Conservation (phyloP, 2,888 invertebrate genomes). For the Ormyrus rosae region DNA sequence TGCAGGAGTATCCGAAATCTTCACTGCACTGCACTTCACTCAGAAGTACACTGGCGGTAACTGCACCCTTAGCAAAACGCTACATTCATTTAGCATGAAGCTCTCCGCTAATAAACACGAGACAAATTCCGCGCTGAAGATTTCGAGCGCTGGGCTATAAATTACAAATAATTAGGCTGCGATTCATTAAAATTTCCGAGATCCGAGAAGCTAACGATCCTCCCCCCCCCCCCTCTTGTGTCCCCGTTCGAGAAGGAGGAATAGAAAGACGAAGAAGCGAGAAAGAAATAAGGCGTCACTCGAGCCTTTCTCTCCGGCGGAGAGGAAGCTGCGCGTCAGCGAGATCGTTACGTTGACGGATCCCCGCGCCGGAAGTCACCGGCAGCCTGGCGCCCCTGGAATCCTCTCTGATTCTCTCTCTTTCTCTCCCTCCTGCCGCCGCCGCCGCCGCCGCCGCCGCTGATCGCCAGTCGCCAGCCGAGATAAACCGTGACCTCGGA, state of each 20-base stretch:
- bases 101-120: conserved; percentile 16
- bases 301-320: conserved; percentile 57
- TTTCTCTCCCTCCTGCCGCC: too few relatives aligned
- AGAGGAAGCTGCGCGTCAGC: conserved; percentile 73
- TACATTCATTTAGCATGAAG: conserved; percentile 36
- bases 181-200: conserved; percentile 69
- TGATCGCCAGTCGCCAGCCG: too few relatives aligned
- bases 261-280: conserved; percentile 53
- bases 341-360: conserved; percentile 75
- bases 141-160: conserved; percentile 61
- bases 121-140: conserved; percentile 30
- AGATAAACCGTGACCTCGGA: too few relatives aligned
- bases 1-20: not conserved
- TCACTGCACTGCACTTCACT: not conserved
- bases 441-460: too few relatives aligned
- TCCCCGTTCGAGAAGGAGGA: not conserved
- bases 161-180: conserved; percentile 71
- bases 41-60: too few relatives aligned
- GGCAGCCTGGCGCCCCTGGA: conserved; percentile 58
- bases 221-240: conserved; percentile 18
- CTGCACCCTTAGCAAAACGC: not conserved
- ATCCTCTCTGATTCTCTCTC: not conserved
- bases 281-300: conserved; percentile 58
- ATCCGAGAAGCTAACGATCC: conserved; percentile 65
- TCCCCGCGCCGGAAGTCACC: conserved; percentile 67